phyloP scores from a whole-genome alignment of 2,888 invertebrate species.

The Myopa testacea region DNA sequence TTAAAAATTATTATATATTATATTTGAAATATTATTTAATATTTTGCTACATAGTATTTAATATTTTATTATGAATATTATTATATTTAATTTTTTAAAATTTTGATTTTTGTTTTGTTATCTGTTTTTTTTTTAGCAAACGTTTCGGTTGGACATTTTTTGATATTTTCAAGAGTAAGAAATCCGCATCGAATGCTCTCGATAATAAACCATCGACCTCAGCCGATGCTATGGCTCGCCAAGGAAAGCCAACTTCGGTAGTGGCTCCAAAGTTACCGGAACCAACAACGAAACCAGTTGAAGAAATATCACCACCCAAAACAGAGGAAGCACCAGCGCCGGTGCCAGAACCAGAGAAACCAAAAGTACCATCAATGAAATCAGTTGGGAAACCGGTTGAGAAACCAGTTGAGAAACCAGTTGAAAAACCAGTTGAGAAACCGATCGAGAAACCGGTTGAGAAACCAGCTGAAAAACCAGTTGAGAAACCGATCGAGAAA shows the following conservation, averaged over 20 bases:
- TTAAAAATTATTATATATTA: too few relatives aligned
- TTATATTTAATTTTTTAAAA: neutral
- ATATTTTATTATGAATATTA: neutral
- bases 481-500: neutral
- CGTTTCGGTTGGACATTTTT: constrained; percentile 66
- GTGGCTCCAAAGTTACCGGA: constrained; percentile 32
- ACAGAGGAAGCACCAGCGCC: constrained; percentile 45
- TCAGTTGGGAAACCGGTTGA: neutral
- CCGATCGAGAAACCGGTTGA: neutral
- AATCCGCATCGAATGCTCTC: constrained; percentile 36
- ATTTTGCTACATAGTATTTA: neutral
- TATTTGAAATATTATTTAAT: too few relatives aligned
- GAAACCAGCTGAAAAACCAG: neutral
- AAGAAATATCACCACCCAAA: constrained; percentile 42
- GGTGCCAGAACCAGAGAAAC: constrained; percentile 26
- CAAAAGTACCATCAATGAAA: constrained; percentile 17
- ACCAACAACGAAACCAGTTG: constrained; percentile 36
- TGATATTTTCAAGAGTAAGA: constrained; percentile 60
- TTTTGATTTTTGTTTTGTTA: neutral
- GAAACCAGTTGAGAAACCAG: neutral
- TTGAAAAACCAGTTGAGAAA: neutral
- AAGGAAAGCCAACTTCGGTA: constrained; percentile 21
- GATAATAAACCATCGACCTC: constrained; percentile 51
- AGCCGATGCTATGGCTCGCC: neutral
- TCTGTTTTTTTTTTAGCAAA: constrained; percentile 60